Conservation (phyloP, 1,140 invertebrate species). For the Habropoda laboriosa region DNA sequence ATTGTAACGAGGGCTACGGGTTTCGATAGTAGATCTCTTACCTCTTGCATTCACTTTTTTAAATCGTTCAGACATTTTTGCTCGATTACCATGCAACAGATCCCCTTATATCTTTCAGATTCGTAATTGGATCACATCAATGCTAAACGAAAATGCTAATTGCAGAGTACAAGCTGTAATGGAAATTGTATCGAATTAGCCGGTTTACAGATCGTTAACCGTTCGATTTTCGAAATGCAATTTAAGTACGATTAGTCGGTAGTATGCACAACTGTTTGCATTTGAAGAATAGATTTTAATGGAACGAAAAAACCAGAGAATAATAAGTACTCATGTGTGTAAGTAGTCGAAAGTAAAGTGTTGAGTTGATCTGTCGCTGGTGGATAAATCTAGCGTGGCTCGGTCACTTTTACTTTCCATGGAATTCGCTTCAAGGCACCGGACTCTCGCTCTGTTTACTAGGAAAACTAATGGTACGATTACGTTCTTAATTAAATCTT, state of each 20-base stretch:
- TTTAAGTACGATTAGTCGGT: background rate
- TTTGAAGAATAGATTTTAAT: too few relatives aligned
- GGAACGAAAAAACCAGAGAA: too few relatives aligned
- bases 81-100: background rate
- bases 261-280: too few relatives aligned
- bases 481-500: conserved; percentile 42
- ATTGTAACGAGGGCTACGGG: background rate
- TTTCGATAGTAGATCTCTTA: background rate
- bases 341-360: conserved; percentile 51
- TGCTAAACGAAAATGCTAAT: background rate
- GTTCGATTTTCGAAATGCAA: background rate
- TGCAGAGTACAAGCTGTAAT: background rate
- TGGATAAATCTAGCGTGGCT: conserved; percentile 53
- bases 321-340: too few relatives aligned
- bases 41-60: background rate
- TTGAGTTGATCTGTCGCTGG: conserved; percentile 66
- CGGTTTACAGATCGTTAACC: background rate
- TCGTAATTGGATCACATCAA: background rate
- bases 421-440: conserved; percentile 66
- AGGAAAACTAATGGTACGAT: conserved; percentile 42
- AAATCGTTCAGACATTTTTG: too few relatives aligned
- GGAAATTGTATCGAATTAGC: background rate
- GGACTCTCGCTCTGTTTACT: conserved; percentile 62
- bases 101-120: too few relatives aligned
- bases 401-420: conserved; percentile 76